Conservation (phyloP, 37 sponge, comb jelly and placozoan species). For the Bolinopsis microptera region DNA sequence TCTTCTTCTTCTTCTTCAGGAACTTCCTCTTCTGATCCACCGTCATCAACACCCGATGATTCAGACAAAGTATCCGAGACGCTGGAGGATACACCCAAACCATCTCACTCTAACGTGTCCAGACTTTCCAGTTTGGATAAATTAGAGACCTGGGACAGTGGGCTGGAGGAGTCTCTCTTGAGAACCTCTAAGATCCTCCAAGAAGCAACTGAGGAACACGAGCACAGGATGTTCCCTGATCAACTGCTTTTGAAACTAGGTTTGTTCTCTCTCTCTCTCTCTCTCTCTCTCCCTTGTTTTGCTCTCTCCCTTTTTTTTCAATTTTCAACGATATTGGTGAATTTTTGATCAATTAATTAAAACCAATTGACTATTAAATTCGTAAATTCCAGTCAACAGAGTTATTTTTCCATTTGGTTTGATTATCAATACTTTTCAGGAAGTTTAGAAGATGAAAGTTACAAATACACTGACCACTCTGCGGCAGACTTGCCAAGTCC, state of each 20-base stretch:
- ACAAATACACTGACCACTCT: background rate
- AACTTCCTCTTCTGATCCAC: background rate
- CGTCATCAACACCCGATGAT: background rate
- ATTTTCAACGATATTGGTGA: too few relatives aligned
- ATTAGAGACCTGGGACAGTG: slow-evolving; percentile 59
- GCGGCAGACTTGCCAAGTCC: slow-evolving; percentile 47
- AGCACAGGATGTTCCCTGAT: slow-evolving; percentile 22
- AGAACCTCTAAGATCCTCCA: background rate
- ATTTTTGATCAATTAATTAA: too few relatives aligned
- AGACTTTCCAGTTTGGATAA: slow-evolving; percentile 26
- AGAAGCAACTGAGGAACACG: slow-evolving; percentile 6
- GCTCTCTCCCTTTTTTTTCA: too few relatives aligned
- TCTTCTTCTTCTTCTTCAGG: background rate
- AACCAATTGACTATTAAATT: too few relatives aligned
- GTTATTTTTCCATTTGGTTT: too few relatives aligned
- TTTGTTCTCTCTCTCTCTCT: background rate
- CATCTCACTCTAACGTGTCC: background rate
- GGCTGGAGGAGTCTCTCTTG: slow-evolving; percentile 18
- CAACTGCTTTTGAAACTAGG: background rate
- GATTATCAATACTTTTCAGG: too few relatives aligned
- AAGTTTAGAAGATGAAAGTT: background rate
- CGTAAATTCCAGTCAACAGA: too few relatives aligned
- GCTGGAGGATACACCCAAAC: background rate
- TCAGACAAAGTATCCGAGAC: background rate
- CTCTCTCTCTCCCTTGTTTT: background rate